Evolutionary conservation across 53 echinoderm and acorn worm species (phyloP), one percentile per base, ranked within the genome.

Genomic region (Pentamera pediparva): DNA sequence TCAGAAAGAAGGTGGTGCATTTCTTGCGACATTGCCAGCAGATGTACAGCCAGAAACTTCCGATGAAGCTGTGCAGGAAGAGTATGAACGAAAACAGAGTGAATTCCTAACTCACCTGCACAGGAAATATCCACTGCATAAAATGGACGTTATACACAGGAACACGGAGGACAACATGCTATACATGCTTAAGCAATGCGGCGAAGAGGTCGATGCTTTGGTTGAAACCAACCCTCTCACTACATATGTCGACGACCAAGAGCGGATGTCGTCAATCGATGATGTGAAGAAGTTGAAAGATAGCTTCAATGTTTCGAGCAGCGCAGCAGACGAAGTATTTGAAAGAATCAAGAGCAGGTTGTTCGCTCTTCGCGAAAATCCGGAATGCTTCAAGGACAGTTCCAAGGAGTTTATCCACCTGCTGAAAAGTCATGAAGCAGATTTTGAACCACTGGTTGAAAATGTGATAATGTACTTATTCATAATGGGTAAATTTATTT

Each of bases 231-330:
- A 57, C 2, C 15, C 57, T 18, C 31, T 57, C 12, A 31, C 58
- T 6, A 32, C 40, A 24, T 67, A 19, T 43, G 41, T 31, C 24
- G 45, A 25, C 18, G 6, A 22, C 11, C 29, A 29, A 1, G 5
- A 26, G 2, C 3, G 17, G 22, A 45, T 2, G 43, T 47, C 29
- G 10, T 27, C 45, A 40, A 8, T 39, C 3, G 29, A 26, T 67
- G 45, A 67, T 28, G 25, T 67, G 18, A 39, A 26, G 20, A 18
- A 15, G 11, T 18, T 67, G 1, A 67, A 28, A 11, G 45, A 67
- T 26, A 67, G 30, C 24, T 67, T 67, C 29, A 40, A 41, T 67
- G 41, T 67, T 41, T 37, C 67, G 30, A 41, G 45, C 20, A 32
- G 13, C 37, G 41, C 20, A 13, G 31, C 25, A 1, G 13, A 41